Base-by-base conservation (phyloP, 2,888 invertebrate genomes). In the Arge pagana region DNA sequence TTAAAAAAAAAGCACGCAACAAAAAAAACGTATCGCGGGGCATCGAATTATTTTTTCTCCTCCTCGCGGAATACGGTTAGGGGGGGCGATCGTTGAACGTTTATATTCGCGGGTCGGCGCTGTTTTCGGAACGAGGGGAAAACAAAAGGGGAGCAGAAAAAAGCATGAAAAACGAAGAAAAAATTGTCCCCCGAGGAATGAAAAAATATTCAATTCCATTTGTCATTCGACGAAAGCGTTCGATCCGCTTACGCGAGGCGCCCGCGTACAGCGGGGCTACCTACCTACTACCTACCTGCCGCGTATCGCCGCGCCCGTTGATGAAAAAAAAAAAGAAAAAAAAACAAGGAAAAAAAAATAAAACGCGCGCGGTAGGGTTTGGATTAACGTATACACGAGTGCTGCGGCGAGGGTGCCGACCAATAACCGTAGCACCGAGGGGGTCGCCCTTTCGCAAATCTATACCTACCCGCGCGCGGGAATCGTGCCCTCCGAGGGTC, bases 191-290 rank as follows among this genome's bases (percentile, higher is more conserved):
- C 28, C 10, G n/a, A 26, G 10, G 10, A 10, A 26, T n/a, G n/a
- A 23, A 11, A 13, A 33, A 45, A 45, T 33, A 45, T 33, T 45
- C 45, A 45, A 45, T 45, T 55, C 52, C 56, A 56, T 61, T 58
- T 62, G 57, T 62, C 61, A 59, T 53, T 52, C 55, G 55, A 49
- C 54, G 50, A 58, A 61, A 63, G 60, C 59, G n/a, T n/a, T n/a
- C n/a, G n/a, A n/a, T n/a, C n/a, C n/a, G n/a, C n/a, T n/a, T n/a
- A n/a, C n/a, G n/a, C n/a, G n/a, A n/a, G n/a, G n/a, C n/a, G n/a
- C n/a, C n/a, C n/a, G n/a, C n/a, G n/a, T n/a, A n/a, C n/a, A n/a
- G n/a, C n/a, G n/a, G n/a, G n/a, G n/a, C n/a, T n/a, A n/a, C n/a
- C n/a, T n/a, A n/a, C n/a, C n/a, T n/a, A n/a, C n/a, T n/a, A n/a